Base-by-base conservation (phyloP, 2,888 invertebrate genomes). In the Dasysyrphus albostriatus region DNA sequence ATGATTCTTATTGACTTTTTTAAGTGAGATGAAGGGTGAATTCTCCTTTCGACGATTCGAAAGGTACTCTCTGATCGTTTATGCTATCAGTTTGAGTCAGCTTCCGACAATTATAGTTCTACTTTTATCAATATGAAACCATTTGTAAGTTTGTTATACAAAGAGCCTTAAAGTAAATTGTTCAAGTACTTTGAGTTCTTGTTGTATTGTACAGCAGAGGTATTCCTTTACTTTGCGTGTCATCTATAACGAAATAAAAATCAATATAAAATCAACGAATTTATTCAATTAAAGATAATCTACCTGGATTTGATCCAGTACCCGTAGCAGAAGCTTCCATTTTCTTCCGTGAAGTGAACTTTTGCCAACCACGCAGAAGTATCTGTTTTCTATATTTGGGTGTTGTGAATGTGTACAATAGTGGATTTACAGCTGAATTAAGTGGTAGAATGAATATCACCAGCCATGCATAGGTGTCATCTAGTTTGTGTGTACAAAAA, bases 381-480 rank as follows among this genome's bases (percentile, higher is more conserved):
- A 94, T 90, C 88, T 94, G 93, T 89, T 94, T 93, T 12, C 94
- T 93, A 90, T 95, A 95, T 89, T 94, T 95, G 1, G 95, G 94
- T 5, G 95, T 95, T 0, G 95, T 95, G 88, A 96, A 95, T 16
- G 95, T 96, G 89, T 95, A 95, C 10, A 95, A 92, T 24, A 95
- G 90, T 0, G 95, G 95, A 92, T 95, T 95, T 0, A 95, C 92
- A 0, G 95, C 95, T 2, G 95, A 95, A 90, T 95, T 95, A 2
- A 95, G 93, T 6, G 95, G 95, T 29, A 95, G 90, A 72, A 95
- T 93, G 88, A 95, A 95, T n/a, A 95, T 94, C 5, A 95, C 94
- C 32, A 95, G 91, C 95, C 95, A 95, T 14, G 94, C 95, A 89
- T 95, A 94, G 47, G 95, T 92, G 89, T 95, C 94, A 88, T 94